Evolutionary conservation across 2,113 vertebrate genomes (phyloP).

Genomic region (Alosa alosa): DNA sequence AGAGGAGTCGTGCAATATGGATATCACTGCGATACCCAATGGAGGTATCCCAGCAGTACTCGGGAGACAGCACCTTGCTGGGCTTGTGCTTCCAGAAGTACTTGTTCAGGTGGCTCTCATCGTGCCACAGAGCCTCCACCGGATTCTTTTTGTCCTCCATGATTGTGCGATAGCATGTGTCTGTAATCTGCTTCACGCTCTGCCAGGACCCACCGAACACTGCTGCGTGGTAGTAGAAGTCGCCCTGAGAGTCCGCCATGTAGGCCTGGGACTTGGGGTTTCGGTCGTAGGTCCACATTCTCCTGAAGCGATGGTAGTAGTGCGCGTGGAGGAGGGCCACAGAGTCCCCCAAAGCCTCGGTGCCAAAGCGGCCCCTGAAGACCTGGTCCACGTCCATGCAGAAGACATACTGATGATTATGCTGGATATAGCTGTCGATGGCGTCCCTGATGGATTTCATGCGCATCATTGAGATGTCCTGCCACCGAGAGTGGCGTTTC

Average conservation of each 20-base stretch:
- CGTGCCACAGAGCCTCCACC: slow-evolving; percentile 77
- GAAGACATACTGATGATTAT: slow-evolving; percentile 62
- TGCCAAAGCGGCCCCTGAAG: slow-evolving; percentile 68
- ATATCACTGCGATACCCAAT: slow-evolving; percentile 55
- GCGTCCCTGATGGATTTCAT: slow-evolving; percentile 65
- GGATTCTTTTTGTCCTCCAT: slow-evolving; percentile 63
- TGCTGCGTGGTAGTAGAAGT: slow-evolving; percentile 79
- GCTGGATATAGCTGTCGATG: slow-evolving; percentile 59
- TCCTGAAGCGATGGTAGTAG: slow-evolving; percentile 59
- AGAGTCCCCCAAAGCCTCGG: slow-evolving; percentile 68
- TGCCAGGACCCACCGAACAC: slow-evolving; percentile 73
- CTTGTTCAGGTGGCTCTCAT: slow-evolving; percentile 80
- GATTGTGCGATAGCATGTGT: slow-evolving; percentile 60
- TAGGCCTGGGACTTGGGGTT: slow-evolving; percentile 64
- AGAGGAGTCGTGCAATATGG: slow-evolving; percentile 49
- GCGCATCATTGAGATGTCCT: slow-evolving; percentile 76
- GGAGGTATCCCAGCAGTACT: slow-evolving; percentile 73
- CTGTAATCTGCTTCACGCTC: slow-evolving; percentile 57
- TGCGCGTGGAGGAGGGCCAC: slow-evolving; percentile 75
- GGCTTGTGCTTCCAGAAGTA: slow-evolving; percentile 74
- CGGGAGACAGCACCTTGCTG: slow-evolving; percentile 74
- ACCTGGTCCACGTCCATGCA: slow-evolving; percentile 76
- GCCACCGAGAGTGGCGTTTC: slow-evolving; percentile 64
- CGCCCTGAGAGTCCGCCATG: slow-evolving; percentile 53
- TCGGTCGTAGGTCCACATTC: slow-evolving; percentile 64